Evolutionary conservation across 2,113 vertebrate species (phyloP), one percentile per base, ranked within the genome.

Genomic region (Nothobranchius furzeri): DNA sequence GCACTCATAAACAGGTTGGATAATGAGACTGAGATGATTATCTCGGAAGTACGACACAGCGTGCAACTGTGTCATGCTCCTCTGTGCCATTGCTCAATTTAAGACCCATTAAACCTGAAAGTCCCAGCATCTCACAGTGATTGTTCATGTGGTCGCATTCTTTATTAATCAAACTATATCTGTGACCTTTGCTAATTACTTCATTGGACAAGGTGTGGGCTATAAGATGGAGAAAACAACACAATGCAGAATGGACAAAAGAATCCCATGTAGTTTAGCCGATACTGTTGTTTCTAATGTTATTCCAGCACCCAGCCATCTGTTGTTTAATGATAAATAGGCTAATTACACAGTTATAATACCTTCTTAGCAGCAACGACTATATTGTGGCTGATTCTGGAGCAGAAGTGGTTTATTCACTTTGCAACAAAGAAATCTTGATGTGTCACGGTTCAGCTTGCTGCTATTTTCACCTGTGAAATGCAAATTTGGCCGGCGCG

Each of bases 11-110:
- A 81, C 79, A 82, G 69, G 80, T 78, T 70, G 67, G 59, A 76
- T 88, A 84, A 87, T 81, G 79, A 83, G 67, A 71, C 67, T 13
- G 64, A 56, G 77, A 83, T 83, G 83, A 88, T 83, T 78, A 82
- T 85, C 74, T 60, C 60, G 68, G 76, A 79, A 75, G 65, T 69
- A 66, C 63, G 60, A 73, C 78, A 68, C 82, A 79, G 67, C 73
- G 73, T 80, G 75, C 24, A 70, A 64, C 57, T 62, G 64, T 75
- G 65, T 40, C 40, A 1, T 53, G 54, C 48, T 70, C 78, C 66
- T 73, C 57, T 56, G 70, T 64, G 70, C 74, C 81, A 82, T 87
- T 79, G 77, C 64, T 50, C 61, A 63, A 59, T 79, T 88, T 79
- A 87, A 75, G 77, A 75, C 50, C 79, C 79, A 86, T 85, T 84